Evolutionary conservation across 2,113 vertebrate genomes (phyloP).

Genomic region (Halcyon senegalensis): DNA sequence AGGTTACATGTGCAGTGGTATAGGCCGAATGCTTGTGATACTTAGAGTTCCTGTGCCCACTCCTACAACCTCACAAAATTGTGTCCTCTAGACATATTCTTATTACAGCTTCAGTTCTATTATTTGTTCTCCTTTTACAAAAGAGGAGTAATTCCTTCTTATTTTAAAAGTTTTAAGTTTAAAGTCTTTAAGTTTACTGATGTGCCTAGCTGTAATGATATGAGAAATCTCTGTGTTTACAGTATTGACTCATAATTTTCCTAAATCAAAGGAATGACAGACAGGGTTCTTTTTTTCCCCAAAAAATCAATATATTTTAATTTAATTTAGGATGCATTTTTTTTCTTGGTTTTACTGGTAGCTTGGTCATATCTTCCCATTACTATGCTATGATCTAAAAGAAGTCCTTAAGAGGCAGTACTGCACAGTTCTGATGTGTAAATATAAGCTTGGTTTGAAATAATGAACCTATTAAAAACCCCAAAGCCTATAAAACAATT

Average conservation of each 20-base stretch:
- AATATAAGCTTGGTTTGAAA: neutral
- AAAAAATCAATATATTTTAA: neutral
- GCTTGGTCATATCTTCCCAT: neutral
- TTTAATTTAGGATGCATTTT: neutral
- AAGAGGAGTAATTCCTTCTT: neutral
- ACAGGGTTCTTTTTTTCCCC: fast-evolving
- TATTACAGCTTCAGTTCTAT: neutral
- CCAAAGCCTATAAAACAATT: neutral
- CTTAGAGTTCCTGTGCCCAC: neutral
- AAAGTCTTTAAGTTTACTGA: neutral
- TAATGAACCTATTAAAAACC: neutral
- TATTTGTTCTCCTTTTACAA: neutral
- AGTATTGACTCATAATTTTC: neutral
- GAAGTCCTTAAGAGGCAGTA: neutral
- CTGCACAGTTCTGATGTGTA: neutral
- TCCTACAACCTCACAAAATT: neutral
- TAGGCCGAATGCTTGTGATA: neutral
- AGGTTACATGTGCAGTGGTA: neutral
- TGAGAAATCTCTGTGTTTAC: neutral
- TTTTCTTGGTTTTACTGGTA: neutral
- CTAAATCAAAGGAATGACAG: neutral
- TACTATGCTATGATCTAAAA: neutral
- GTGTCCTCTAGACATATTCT: neutral
- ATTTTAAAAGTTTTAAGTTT: neutral
- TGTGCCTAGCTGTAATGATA: neutral